Percentiles rank a stretch among this genome's conserved stretches.
Conservation (phyloP, 2,888 invertebrate species). For the Lucinisca nassula region DNA sequence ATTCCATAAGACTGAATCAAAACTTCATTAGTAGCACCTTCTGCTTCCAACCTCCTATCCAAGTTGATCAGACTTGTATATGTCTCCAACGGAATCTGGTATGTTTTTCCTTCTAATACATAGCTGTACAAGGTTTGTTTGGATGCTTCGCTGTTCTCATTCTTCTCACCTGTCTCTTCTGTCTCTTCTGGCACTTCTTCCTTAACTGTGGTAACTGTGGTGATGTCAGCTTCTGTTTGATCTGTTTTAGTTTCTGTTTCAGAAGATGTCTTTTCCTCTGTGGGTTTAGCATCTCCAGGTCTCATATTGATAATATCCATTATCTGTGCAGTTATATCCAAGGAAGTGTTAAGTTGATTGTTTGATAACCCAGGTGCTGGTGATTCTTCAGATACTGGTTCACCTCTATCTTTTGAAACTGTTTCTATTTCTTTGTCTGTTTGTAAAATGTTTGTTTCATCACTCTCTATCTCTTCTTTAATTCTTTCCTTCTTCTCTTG, state of each 20-base stretch:
- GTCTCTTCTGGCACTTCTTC: not conserved
- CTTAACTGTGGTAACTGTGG: too few species aligned
- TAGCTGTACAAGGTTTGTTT: not conserved
- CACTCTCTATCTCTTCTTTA: too few species aligned
- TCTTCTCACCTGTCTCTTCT: not conserved
- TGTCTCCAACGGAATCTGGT: not conserved
- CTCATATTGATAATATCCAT: not conserved
- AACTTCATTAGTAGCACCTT: not conserved
- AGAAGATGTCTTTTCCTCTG: not conserved
- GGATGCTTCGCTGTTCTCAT: not conserved
- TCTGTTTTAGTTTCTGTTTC: not conserved
- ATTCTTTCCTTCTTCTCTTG: too few species aligned
- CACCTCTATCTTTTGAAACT: too few species aligned
- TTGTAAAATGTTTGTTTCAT: too few species aligned
- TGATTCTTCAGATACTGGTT: too few species aligned
- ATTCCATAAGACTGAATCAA: not conserved
- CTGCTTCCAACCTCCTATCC: not conserved
- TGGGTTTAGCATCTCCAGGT: not conserved
- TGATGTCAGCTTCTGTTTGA: too few species aligned
- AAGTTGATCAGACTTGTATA: not conserved
- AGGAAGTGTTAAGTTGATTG: too few species aligned
- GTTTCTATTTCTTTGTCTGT: too few species aligned
- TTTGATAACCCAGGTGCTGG: too few species aligned
- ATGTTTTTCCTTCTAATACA: slow-evolving; percentile 1
- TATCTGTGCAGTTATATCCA: not conserved